Percentiles rank a stretch among this genome's conserved stretches.
These are phyloP conservation scores for Garrulus glandarius DNA, from an alignment of 2,797 vertebrate species.

Conservation along the genomic window DNA sequence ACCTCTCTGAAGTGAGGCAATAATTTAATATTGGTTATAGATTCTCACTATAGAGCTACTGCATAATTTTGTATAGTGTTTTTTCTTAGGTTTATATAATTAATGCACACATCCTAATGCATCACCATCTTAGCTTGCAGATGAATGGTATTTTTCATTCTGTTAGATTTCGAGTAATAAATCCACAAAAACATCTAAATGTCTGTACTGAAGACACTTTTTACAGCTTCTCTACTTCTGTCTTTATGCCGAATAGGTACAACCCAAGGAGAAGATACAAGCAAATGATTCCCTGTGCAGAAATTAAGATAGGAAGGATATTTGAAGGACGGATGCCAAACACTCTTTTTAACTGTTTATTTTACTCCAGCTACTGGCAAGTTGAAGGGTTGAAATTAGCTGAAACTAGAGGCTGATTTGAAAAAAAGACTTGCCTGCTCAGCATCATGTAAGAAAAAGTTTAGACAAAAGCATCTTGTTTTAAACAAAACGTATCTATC, in stretches of 20 bases:
- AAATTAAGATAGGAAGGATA: background rate
- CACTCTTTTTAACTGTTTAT: background rate
- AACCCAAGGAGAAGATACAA: background rate
- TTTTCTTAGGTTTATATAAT: background rate
- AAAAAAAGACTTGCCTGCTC: conserved; percentile 2
- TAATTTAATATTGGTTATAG: background rate
- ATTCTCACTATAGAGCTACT: background rate
- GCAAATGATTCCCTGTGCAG: background rate
- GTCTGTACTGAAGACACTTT: background rate
- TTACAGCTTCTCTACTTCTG: background rate
- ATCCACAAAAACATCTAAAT: background rate
- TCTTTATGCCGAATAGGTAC: background rate
- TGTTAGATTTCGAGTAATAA: background rate
- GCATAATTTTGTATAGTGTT: background rate
- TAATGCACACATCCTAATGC: background rate
- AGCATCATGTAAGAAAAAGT: conserved; percentile 23
- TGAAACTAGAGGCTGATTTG: background rate
- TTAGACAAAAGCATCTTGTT: conserved; percentile 43
- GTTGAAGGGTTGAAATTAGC: background rate
- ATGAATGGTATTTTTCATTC: background rate
- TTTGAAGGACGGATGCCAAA: conserved; percentile 13
- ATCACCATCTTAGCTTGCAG: background rate
- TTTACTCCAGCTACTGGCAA: background rate
- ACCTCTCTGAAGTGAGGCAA: background rate
- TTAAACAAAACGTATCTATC: conserved; percentile 32